Percentiles rank a stretch among this genome's conserved stretches.
These are phyloP conservation scores for Rhodinocichla rosea DNA, from an alignment of 2,113 vertebrate genomes.

Conservation along the genomic window DNA sequence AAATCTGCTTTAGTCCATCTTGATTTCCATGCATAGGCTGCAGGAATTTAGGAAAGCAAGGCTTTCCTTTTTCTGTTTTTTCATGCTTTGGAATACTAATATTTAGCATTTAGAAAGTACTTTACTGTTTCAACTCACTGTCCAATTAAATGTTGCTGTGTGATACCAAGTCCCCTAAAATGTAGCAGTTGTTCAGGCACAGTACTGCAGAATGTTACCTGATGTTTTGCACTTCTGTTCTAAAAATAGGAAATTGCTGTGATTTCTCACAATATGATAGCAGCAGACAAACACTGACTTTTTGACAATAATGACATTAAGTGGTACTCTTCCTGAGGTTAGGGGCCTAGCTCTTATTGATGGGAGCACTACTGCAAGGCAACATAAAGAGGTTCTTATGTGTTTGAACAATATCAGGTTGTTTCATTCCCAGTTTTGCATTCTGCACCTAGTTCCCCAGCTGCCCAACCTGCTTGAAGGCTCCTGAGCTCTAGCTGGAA, in stretches of 20 bases:
- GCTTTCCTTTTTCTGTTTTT: constrained; percentile 6
- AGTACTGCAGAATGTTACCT: background rate
- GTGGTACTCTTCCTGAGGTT: background rate
- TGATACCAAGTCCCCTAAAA: background rate
- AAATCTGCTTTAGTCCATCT: constrained; percentile 38
- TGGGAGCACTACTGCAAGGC: background rate
- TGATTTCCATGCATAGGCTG: background rate
- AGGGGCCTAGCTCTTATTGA: background rate
- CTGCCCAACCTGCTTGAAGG: background rate
- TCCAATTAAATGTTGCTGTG: background rate
- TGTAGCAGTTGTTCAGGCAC: background rate
- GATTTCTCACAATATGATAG: background rate
- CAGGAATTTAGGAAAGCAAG: constrained; percentile 5
- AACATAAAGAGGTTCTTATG: background rate
- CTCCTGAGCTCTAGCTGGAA: background rate
- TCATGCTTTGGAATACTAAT: background rate
- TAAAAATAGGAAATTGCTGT: constrained; percentile 30
- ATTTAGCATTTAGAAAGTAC: constrained; percentile 3
- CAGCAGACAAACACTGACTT: background rate
- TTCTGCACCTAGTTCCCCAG: background rate
- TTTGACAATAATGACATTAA: background rate
- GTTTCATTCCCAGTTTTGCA: background rate
- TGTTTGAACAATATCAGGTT: background rate
- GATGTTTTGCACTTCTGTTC: background rate
- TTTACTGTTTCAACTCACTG: background rate